These are phyloP conservation scores for Rhabdophis nuchalis DNA, from an alignment of 2,797 vertebrate species.

Conservation along the genomic window DNA sequence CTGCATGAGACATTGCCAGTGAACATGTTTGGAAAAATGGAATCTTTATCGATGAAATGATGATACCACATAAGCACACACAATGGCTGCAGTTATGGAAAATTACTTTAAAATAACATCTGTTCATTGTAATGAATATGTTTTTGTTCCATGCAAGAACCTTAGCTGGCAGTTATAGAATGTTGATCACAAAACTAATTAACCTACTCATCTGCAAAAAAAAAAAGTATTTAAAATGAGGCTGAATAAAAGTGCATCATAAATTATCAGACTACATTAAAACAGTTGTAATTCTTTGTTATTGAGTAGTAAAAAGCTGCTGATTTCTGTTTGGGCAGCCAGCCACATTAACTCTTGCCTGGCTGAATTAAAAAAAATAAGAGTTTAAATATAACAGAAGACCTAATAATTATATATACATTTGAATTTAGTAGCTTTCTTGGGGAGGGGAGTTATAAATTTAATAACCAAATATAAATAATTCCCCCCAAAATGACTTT, in stretches of 20 bases:
- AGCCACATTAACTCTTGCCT: background rate
- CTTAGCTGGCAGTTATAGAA: conserved; percentile 17
- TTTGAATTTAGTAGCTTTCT: background rate
- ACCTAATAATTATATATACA: background rate
- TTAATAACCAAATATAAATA: background rate
- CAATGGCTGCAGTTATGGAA: background rate
- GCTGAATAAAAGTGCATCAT: background rate
- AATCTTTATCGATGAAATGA: background rate
- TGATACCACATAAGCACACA: background rate
- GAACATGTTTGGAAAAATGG: background rate
- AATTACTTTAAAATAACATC: conserved; percentile 26
- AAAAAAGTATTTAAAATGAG: background rate
- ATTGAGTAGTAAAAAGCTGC: background rate
- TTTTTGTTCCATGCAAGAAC: conserved; percentile 20
- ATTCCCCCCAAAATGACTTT: background rate
- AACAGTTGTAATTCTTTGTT: conserved; percentile 25
- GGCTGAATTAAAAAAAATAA: conserved; percentile 1
- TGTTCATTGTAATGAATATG: conserved; percentile 11
- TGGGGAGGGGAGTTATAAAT: background rate
- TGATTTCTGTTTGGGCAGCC: background rate
- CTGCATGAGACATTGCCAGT: background rate
- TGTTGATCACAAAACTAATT: conserved; percentile 47
- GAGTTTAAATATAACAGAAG: background rate
- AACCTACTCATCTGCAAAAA: conserved; percentile 22
- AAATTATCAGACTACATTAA: conserved; percentile 36